A percentile compares a stretch with the other conserved stretches of the same genome.
phyloP scores from a whole-genome alignment of 1,140 invertebrate species.

The Scylla paramamosain region DNA sequence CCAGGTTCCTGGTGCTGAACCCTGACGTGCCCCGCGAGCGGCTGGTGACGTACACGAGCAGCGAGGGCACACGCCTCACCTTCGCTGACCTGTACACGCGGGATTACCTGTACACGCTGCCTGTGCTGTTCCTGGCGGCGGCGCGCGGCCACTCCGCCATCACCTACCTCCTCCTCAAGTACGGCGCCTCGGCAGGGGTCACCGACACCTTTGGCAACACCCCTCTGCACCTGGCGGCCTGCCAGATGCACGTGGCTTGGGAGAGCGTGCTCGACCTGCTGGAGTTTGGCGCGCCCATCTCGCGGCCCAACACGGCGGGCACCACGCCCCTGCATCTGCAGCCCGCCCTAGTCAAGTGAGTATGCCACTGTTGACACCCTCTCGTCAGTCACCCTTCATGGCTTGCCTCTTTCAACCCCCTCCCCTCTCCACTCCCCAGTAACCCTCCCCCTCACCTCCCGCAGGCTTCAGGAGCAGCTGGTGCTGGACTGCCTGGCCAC shows the following conservation, averaged over 20 bases:
- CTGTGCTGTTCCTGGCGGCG: conserved; percentile 83
- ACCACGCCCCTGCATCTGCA: conserved; percentile 81
- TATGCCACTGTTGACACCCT: neutral
- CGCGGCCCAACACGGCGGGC: conserved; percentile 80
- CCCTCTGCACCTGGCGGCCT: conserved; percentile 83
- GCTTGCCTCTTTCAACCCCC: neutral
- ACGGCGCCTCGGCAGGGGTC: conserved; percentile 82
- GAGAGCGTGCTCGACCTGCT: conserved; percentile 82
- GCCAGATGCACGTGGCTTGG: conserved; percentile 82
- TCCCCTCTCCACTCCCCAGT: neutral
- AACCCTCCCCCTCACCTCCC: neutral
- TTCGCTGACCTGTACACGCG: conserved; percentile 81
- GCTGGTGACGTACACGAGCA: conserved; percentile 66
- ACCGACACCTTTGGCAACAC: conserved; percentile 83
- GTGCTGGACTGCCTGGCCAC: conserved; percentile 80
- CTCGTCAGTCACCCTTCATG: neutral
- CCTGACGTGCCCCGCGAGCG: conserved; percentile 67
- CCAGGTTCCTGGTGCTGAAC: conserved; percentile 70
- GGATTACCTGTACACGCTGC: conserved; percentile 82
- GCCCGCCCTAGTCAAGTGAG: conserved; percentile 80
- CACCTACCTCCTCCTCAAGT: conserved; percentile 82
- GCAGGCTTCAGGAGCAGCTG: conserved; percentile 81
- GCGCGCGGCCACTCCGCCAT: conserved; percentile 82
- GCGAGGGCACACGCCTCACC: conserved; percentile 68
- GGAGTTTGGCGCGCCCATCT: conserved; percentile 82